These are phyloP conservation scores for Hippocampus abdominalis DNA, from an alignment of 2,113 vertebrate species.

Conservation along the genomic window DNA sequence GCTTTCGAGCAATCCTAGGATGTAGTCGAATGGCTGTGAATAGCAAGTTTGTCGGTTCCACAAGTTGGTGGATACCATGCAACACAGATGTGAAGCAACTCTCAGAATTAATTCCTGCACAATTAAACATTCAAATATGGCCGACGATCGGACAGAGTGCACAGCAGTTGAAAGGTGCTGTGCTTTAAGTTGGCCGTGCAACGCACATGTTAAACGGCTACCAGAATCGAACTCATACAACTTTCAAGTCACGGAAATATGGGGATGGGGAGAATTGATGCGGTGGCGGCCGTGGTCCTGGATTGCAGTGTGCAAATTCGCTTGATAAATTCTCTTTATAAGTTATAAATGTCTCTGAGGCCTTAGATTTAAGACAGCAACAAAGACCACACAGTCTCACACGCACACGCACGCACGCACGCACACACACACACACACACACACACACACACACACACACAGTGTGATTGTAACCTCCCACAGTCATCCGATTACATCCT, in stretches of 20 bases:
- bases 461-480: constrained; percentile 2
- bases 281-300: background rate
- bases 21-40: background rate
- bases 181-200: no score
- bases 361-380: background rate
- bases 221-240: background rate
- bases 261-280: background rate
- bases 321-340: background rate
- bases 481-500: constrained; percentile 66
- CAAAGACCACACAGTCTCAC: background rate
- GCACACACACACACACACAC: background rate
- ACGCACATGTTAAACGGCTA: background rate
- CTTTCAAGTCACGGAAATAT: background rate
- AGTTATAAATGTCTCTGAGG: background rate
- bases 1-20: no score
- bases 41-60: background rate
- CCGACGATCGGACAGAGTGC: no score
- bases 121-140: no score
- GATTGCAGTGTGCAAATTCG: background rate
- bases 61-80: background rate
- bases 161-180: no score
- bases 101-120: no score
- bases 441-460: background rate
- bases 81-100: background rate
- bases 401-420: background rate